Percentiles rank a stretch among this genome's conserved stretches.
Evolutionary conservation across 2,888 invertebrate species (phyloP).

Genomic region (Odiellus spinosus): DNA sequence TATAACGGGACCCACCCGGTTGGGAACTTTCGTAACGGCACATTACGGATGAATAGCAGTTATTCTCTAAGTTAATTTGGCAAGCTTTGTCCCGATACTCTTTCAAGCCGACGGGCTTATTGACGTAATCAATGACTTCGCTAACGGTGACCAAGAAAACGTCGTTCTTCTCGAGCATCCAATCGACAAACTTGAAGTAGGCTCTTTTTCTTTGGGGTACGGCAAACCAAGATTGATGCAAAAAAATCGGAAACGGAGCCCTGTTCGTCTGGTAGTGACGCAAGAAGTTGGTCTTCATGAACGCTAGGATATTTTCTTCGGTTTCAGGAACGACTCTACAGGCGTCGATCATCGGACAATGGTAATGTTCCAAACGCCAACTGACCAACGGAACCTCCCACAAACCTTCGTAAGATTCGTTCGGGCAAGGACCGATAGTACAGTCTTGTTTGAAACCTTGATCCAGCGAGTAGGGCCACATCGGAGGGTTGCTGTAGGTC

Average conservation of each 20-base stretch:
- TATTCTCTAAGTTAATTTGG: not conserved
- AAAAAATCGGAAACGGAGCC: constrained; percentile 12
- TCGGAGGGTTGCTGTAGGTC: constrained; percentile 32
- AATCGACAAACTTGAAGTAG: constrained; percentile 13
- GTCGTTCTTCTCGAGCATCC: constrained; percentile 6
- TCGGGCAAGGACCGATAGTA: constrained; percentile 40
- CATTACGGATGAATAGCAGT: not conserved
- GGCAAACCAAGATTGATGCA: constrained; percentile 10
- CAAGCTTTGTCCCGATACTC: constrained; percentile 8
- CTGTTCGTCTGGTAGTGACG: constrained; percentile 7
- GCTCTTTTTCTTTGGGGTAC: constrained; percentile 8
- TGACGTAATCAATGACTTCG: constrained; percentile 16
- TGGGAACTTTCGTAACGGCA: not conserved
- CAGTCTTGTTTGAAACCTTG: constrained; percentile 38
- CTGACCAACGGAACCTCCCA: constrained; percentile 29
- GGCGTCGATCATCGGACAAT: constrained; percentile 3
- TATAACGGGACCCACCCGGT: constrained; percentile 5
- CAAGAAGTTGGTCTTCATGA: constrained; percentile 6
- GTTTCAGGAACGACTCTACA: not conserved
- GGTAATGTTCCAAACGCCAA: not conserved
- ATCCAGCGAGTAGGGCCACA: constrained; percentile 54
- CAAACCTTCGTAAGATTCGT: constrained; percentile 39
- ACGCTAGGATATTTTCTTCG: not conserved
- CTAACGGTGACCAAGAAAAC: constrained; percentile 12
- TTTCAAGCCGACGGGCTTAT: constrained; percentile 1